phyloP scores from a whole-genome alignment of 2,113 vertebrate genomes.

The Phaethornis superciliosus region DNA sequence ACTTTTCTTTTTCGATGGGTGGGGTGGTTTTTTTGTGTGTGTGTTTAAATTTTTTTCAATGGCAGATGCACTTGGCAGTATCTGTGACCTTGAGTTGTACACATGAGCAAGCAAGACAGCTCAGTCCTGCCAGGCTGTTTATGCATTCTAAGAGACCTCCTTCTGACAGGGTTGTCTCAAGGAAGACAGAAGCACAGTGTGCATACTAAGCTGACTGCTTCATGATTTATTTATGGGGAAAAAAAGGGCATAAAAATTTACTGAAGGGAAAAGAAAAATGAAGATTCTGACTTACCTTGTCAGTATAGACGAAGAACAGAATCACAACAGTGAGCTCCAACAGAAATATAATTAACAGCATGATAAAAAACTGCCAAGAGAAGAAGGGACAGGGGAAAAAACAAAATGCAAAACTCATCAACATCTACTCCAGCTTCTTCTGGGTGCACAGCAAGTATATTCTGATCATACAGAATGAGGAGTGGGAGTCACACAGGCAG shows the following conservation, averaged over 20 bases:
- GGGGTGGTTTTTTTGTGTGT: not conserved
- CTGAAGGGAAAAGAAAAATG: conserved; percentile 59
- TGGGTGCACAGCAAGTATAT: not conserved
- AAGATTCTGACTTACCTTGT: conserved; percentile 84
- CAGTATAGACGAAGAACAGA: conserved; percentile 95
- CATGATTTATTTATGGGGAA: conserved; percentile 68
- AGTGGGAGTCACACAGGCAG: not conserved
- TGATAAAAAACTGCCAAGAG: conserved; percentile 91
- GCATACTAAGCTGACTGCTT: conserved; percentile 61
- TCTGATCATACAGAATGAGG: not conserved
- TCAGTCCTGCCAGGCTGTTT: conserved; percentile 37
- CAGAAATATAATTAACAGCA: conserved; percentile 93
- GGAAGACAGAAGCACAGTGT: conserved; percentile 51
- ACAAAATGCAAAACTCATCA: conserved; percentile 54
- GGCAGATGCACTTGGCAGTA: conserved; percentile 2
- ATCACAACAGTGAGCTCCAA: conserved; percentile 89
- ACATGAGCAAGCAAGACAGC: not conserved
- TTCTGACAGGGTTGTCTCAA: conserved; percentile 51
- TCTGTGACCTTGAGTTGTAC: conserved; percentile 57
- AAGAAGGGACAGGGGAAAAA: conserved; percentile 44
- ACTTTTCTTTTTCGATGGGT: not conserved
- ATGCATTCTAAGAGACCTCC: conserved; percentile 50
- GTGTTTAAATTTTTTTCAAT: not conserved
- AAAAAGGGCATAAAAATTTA: conserved; percentile 60
- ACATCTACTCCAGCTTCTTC: conserved; percentile 32